Conservation (phyloP, 30 jellyfish, hydroid and myxozoan genomes). For the Turritopsis rubra region DNA sequence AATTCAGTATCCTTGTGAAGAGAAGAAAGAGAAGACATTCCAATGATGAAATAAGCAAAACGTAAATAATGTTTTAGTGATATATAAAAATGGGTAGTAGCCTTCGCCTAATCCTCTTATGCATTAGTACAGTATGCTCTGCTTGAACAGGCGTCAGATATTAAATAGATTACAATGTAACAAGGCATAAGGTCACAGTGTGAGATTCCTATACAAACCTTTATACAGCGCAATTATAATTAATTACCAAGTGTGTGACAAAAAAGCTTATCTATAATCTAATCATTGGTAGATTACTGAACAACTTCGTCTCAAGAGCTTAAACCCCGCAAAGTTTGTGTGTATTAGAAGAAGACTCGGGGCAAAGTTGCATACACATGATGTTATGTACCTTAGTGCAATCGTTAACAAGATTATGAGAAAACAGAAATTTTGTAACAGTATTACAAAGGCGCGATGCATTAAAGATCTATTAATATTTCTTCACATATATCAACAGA, state of each 20-base stretch:
- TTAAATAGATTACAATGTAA: background rate
- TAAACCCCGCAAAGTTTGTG: background rate
- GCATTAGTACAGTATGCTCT: background rate
- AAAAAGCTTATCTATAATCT: background rate
- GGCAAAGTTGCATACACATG: background rate
- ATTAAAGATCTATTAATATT: background rate
- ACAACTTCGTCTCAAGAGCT: background rate
- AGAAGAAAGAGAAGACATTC: background rate
- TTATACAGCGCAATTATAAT: background rate
- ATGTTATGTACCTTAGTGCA: background rate
- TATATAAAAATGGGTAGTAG: background rate
- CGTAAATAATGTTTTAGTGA: background rate
- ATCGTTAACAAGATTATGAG: background rate
- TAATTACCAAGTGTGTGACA: background rate
- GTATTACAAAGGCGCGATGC: background rate
- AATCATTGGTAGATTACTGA: background rate
- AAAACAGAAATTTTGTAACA: background rate
- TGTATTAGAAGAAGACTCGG: background rate
- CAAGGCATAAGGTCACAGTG: background rate
- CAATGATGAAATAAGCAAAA: background rate
- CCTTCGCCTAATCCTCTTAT: background rate
- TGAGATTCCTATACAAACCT: background rate
- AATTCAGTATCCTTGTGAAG: background rate
- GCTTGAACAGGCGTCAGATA: background rate
- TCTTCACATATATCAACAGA: background rate